Evolutionary conservation across 2,888 invertebrate species (phyloP), one percentile per base, ranked within the genome.

Genomic region (Zaprionus lineosus): DNA sequence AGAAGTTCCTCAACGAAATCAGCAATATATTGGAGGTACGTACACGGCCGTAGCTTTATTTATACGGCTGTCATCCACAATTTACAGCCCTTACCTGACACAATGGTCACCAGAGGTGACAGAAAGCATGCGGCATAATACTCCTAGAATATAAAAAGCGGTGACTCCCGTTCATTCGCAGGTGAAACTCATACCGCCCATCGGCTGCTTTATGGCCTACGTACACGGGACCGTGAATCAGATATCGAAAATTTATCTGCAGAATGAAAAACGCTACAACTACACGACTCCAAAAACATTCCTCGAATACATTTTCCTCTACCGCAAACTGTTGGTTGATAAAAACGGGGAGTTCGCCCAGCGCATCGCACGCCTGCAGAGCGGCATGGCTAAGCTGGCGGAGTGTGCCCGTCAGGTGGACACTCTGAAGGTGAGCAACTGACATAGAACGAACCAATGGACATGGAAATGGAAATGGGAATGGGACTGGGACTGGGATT

Each of bases 221-320:
- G 97, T 96, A 0, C 98, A 98, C 88, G 93, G 93, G 53, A 94
- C 95, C 44, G 98, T 98, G 16, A 97, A 98, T 89, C 93, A 94
- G 63, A 95, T 96, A 92, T 97, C 97, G 0, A 92, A 93, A 39
- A 90, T 92, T 47, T 98, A 97, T 91, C 92, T 96, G 68, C 92
- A 93, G 81, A 97, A 97, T 88, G 98, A 98, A 86, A 93, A 94
- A 57, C 92, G 98, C 14, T 97, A 96, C 91, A 98, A 98, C 90
- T 98, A 98, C 90, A 98, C 98, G 4, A 98, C 98, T 1, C 98
- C 98, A 0, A 98, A 98, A 91, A 96, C 97, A n/a, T 98, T 98
- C 91, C 91, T 98, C 48, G 98, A 98, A 89, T 97, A 97, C 90
- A 97, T 98, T 73, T 93, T 95, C 33, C 91, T 98, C 16, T 98